These are phyloP conservation scores for human DNA, from an alignment of 2,113 vertebrate genomes.

Conservation along the genomic window GRCh38 chr2:234524501-234525000, in stretches of 20 bases:
- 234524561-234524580: not conserved
- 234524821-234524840: not conserved
- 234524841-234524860: not conserved
- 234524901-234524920: not conserved
- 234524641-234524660: not conserved
- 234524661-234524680: not conserved
- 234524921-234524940: not conserved
- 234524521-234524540: not conserved
- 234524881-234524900: not conserved
- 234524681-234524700: not conserved
- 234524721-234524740: not conserved
- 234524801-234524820: not conserved
- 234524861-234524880: not conserved
- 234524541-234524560: not conserved
- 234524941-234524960: not conserved
- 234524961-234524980: not conserved
- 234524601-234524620: not conserved
- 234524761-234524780: not conserved
- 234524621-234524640: not conserved
- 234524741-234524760: not conserved
- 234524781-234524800: not conserved
- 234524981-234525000: not conserved
- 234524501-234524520: not conserved
- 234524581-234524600: not conserved
- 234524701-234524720: too few species aligned